Percentiles rank a stretch among this genome's conserved stretches.
These are phyloP conservation scores for Microctonus aethiopoides DNA, from an alignment of 2,888 invertebrate species.

Conservation along the genomic window DNA sequence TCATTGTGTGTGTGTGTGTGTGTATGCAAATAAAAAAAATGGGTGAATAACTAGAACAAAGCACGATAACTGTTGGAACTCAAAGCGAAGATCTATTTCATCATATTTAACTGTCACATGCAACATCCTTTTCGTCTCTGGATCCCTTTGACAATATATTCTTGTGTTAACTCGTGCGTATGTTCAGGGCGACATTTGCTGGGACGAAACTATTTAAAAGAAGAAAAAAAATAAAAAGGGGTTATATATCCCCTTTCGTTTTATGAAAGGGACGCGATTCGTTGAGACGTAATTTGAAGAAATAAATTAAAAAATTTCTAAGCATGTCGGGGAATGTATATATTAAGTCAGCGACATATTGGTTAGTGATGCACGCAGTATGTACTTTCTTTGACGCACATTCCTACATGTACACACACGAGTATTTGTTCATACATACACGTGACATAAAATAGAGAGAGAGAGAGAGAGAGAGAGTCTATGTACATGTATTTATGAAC, in stretches of 20 bases:
- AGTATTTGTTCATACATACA: too few species aligned
- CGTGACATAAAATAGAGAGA: too few species aligned
- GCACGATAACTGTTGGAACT: too few species aligned
- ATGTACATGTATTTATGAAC: not conserved
- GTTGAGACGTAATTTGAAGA: slow-evolving; percentile 21
- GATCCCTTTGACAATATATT: slow-evolving; percentile 23
- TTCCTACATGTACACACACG: too few species aligned
- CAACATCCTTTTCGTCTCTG: not conserved
- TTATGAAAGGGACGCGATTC: not conserved
- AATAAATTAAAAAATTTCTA: slow-evolving; percentile 32
- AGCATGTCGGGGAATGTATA: slow-evolving; percentile 35
- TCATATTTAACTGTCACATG: slow-evolving; percentile 26
- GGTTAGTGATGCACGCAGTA: not conserved
- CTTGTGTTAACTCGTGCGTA: slow-evolving; percentile 10
- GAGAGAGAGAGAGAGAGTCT: too few species aligned
- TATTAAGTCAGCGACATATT: slow-evolving; percentile 30
- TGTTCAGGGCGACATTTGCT: not conserved
- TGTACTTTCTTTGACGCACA: too few species aligned
- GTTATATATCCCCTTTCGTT: not conserved
- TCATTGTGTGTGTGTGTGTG: too few species aligned
- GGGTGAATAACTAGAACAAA: not conserved
- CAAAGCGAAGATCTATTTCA: not conserved
- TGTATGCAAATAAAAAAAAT: not conserved
- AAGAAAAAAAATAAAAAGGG: not conserved
- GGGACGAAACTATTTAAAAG: slow-evolving; percentile 5